phyloP scores from a whole-genome alignment of 2,797 vertebrate species.

The Discoglossus pictus region DNA sequence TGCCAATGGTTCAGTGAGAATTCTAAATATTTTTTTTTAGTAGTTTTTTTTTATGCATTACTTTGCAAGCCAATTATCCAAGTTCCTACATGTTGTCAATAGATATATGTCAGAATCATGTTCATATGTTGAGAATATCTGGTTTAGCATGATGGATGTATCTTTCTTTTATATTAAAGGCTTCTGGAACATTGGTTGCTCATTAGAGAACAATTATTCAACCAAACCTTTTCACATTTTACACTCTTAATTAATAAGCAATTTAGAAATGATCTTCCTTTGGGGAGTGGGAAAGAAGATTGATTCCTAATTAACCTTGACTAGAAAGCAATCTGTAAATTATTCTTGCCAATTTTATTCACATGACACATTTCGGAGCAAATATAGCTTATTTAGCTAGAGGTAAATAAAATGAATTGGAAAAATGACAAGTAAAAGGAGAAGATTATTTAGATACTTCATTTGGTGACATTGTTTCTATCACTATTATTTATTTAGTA shows the following conservation, averaged over 20 bases:
- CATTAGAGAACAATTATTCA: conserved; percentile 48
- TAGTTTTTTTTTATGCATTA: background rate
- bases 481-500: too few species aligned
- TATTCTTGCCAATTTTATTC: conserved; percentile 2
- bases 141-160: conserved; percentile 29
- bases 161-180: conserved; percentile 17
- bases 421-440: too few species aligned
- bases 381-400: too few species aligned
- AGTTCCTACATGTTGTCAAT: conserved; percentile 19
- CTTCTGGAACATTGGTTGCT: conserved; percentile 25
- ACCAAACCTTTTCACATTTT: conserved; percentile 40
- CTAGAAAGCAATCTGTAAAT: conserved; percentile 26
- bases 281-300: conserved; percentile 41
- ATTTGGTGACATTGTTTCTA: too few species aligned
- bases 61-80: background rate
- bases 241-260: conserved; percentile 45
- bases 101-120: conserved; percentile 22
- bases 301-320: conserved; percentile 47
- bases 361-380: background rate
- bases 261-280: conserved; percentile 44
- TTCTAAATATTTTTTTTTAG: background rate
- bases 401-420: too few species aligned
- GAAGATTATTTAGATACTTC: too few species aligned
- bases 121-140: conserved; percentile 24
- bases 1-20: background rate